phyloP scores from a whole-genome alignment of 2,888 invertebrate genomes.

The Rhyacophila evoluta region DNA sequence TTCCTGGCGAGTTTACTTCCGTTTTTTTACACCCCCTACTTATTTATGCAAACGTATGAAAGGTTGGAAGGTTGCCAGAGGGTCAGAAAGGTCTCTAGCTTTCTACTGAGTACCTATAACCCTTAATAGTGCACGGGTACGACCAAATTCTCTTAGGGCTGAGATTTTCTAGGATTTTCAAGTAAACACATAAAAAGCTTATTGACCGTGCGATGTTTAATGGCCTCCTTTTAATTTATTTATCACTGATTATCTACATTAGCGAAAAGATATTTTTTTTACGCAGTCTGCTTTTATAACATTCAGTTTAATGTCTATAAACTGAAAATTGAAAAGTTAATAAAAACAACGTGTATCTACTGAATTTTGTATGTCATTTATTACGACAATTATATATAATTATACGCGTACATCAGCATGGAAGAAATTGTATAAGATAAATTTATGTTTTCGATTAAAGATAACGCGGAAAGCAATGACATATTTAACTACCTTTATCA shows the following conservation, averaged over 20 bases:
- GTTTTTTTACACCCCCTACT: conserved; percentile 41
- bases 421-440: no score
- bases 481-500: no score
- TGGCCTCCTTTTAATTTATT: not conserved
- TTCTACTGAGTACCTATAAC: conserved; percentile 28
- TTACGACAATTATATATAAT: no score
- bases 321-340: no score
- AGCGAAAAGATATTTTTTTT: not conserved
- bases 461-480: no score
- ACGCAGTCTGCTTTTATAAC: no score
- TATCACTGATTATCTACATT: not conserved
- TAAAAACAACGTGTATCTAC: no score
- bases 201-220: not conserved
- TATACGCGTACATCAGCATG: no score
- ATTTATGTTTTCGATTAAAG: no score
- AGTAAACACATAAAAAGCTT: conserved; percentile 12
- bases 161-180: conserved; percentile 25
- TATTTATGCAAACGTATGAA: conserved; percentile 46
- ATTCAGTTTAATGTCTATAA: no score
- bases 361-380: no score
- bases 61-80: conserved; percentile 44
- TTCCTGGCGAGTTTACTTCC: conserved; percentile 27
- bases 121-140: conserved; percentile 25
- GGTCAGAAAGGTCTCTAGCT: conserved; percentile 25
- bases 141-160: not conserved